Base-by-base conservation (phyloP, 2,888 invertebrate species). In the Eupithecia exiguata region DNA sequence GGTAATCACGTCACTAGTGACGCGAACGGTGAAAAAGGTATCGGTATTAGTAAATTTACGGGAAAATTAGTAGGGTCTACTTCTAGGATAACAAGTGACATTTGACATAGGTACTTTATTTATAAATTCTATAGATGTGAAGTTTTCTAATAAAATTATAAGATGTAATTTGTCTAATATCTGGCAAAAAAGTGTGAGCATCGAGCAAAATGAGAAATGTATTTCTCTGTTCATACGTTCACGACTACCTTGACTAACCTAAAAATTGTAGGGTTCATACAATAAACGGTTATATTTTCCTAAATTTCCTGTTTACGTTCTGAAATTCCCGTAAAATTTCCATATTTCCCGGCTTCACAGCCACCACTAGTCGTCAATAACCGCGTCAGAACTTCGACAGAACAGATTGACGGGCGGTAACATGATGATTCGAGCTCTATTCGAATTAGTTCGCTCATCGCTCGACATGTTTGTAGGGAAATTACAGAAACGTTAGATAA, bases 1-100 rank as follows among this genome's bases (percentile, higher is more conserved):
- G 75, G 72, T 76, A 76, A 77, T 74, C 58, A 83, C 77, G 79
- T 81, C 79, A 80, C 76, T 69, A 71, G 78, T 30, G 65, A 46
- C 49, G 35, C 35, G 67, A 61, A 62, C 40, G 35, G 40, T 62
- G 35, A 25, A 61, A 46, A n/a, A 43, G 40, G 1, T 46, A n/a
- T 46, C 3, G 46, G n/a, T n/a, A n/a, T 7, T 46, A 18, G 0
- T 18, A 6, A 46, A 46, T 46, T 0, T 18, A 46, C 18, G 46
- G 18, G 1, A 43, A 16, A 16, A 43, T 43, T 46, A 5, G 14
- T 46, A 46, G 18, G 46, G 6, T 46, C 3, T 30, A 30, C 30
- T 5, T 1, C 6, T 18, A 18, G n/a, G n/a, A n/a, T n/a, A n/a
- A n/a, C n/a, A n/a, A 46, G 46, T 6, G 46, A 18, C 18, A 46